Conservation (phyloP, 2,888 invertebrate species). For the Ethmia dodecea region DNA sequence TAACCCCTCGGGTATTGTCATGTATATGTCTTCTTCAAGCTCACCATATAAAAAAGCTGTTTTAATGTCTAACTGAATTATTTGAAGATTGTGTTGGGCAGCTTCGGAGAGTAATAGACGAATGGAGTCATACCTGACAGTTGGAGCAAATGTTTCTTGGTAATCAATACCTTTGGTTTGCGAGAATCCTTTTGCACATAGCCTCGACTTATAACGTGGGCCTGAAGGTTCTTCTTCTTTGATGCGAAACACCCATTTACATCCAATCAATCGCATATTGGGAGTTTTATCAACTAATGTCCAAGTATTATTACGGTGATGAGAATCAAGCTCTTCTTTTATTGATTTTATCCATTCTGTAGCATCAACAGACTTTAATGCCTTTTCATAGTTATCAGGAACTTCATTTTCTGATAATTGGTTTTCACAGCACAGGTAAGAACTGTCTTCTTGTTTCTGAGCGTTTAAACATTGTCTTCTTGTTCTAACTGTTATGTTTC, state of each 20-base stretch:
- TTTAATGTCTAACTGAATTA: slow-evolving; percentile 18
- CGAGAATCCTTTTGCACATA: slow-evolving; percentile 10
- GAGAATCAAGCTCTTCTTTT: slow-evolving; percentile 6
- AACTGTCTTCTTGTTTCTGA: no score
- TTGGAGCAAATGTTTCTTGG: slow-evolving; percentile 11
- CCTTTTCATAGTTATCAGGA: no score
- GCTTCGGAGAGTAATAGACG: slow-evolving; percentile 9
- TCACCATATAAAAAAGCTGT: slow-evolving; percentile 22
- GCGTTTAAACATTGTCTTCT: no score
- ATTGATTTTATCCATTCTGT: slow-evolving; percentile 7
- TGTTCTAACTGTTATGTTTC: no score
- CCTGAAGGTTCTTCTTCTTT: slow-evolving; percentile 3
- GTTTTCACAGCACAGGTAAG: no score
- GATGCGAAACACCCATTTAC: slow-evolving; percentile 10
- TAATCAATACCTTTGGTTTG: slow-evolving; percentile 10
- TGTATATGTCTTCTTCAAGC: slow-evolving; percentile 17
- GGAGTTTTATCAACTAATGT: slow-evolving; percentile 3
- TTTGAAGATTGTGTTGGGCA: slow-evolving; percentile 2
- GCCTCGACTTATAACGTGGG: slow-evolving; percentile 8
- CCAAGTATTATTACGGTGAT: slow-evolving; percentile 7
- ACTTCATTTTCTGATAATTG: no score
- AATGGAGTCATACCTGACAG: slow-evolving; percentile 13
- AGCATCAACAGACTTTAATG: no score
- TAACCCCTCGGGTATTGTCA: slow-evolving; percentile 13
- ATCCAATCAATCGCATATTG: slow-evolving; percentile 3